A percentile compares a stretch with the other conserved stretches of the same genome.
phyloP scores from a whole-genome alignment of 2,113 vertebrate species.

The Corynorhinus townsendii region DNA sequence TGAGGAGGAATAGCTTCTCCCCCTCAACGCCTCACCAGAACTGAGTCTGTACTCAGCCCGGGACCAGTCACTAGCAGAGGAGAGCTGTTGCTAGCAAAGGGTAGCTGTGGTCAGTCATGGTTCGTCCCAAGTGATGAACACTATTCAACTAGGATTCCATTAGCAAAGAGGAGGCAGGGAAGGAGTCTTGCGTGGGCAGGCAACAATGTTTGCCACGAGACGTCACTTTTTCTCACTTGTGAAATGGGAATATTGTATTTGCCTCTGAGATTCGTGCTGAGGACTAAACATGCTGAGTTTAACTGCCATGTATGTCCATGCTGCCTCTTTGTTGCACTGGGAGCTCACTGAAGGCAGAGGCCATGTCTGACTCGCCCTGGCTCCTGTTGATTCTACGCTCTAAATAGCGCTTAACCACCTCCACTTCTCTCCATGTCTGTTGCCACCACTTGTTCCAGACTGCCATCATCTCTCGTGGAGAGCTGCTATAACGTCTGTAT shows the following conservation, averaged over 20 bases:
- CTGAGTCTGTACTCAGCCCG: background rate
- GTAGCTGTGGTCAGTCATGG: background rate
- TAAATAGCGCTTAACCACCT: background rate
- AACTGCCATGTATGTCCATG: background rate
- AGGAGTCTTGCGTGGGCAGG: background rate
- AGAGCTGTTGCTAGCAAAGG: background rate
- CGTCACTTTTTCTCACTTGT: background rate
- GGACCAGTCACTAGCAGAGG: background rate
- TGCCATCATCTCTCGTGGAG: background rate
- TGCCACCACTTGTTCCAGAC: background rate
- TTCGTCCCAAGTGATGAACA: background rate
- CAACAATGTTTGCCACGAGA: background rate
- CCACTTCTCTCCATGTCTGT: background rate
- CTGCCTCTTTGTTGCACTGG: background rate
- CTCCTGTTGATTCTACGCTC: background rate
- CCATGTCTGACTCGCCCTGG: background rate
- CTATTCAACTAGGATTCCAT: background rate
- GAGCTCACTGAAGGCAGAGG: background rate
- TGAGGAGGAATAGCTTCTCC: background rate
- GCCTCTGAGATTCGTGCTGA: background rate
- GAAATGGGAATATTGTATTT: background rate
- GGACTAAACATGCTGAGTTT: background rate
- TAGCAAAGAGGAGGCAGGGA: background rate
- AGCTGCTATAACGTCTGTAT: background rate
- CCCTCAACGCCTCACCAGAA: background rate